Base-by-base conservation (phyloP, 2,888 invertebrate genomes). In the Acanthococcus lagerstroemiae region DNA sequence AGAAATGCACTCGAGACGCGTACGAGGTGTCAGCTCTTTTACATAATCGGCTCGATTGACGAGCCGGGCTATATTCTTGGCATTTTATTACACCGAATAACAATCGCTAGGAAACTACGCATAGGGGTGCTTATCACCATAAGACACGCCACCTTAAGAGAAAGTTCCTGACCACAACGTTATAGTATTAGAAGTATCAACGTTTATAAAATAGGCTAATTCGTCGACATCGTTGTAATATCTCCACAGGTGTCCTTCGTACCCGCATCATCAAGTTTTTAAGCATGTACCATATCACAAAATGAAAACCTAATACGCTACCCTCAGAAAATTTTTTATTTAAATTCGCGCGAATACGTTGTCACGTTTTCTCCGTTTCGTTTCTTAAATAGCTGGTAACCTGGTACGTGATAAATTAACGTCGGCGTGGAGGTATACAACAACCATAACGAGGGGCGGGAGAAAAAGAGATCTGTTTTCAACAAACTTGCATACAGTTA, bases 171-270 rank as follows among this genome's bases (percentile, higher is more conserved):
- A 44, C 58, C 45, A 58, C 45, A 58, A 25, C 24, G 58, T 45
- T 24, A 19, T 21, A 21, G 12, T 37, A 15, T 50, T 12, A 50
- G 17, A 21, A 19, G 50, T 50, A 50, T 50, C 50, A 12, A 19
- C 50, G 50, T 19, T 21, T 45, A 45, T 58, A 58, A 58, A 58
- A 58, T 58, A 58, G 58, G 58, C 58, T 58, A 58, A 58, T 58
- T 58, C 58, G 45, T 58, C 58, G 58, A 12, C 46, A 58, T 58
- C 45, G 37, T 61, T 30, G 61, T 26, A 50, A 52, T 61, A 61
- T 61, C 61, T 50, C 61, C 61, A 61, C 61, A 61, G 61, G 61
- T 61, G 61, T 52, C 52, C 52, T 61, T 61, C 61, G 50, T 27
- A 12, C 48, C 27, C 52, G 61, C 52, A 61, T 54, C 52, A 22